These are phyloP conservation scores for Ascidia mentula DNA, from an alignment of 23 tunicate species.

Conservation along the genomic window DNA sequence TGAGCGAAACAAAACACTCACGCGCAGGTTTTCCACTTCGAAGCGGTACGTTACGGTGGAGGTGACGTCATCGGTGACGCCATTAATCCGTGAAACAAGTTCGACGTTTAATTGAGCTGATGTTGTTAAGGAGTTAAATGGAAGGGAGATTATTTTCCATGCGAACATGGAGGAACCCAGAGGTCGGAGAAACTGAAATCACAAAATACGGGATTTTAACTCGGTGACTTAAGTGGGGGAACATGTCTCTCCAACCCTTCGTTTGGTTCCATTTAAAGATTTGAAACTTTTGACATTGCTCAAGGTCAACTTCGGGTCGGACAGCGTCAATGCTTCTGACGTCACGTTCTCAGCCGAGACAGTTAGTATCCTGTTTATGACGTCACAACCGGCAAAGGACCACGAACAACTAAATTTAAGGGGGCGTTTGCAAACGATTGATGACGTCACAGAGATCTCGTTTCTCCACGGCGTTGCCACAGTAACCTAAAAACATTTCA, in stretches of 20 bases:
- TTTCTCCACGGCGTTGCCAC: not conserved
- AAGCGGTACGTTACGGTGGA: constrained; percentile 1
- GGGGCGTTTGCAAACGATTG: not conserved
- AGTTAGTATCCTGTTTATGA: not conserved
- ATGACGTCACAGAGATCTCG: not conserved
- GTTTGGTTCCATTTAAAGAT: not conserved
- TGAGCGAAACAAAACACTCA: no score
- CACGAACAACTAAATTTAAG: not conserved
- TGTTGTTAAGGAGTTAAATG: not conserved
- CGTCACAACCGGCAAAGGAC: constrained; percentile 1
- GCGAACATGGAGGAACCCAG: not conserved
- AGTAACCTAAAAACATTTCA: not conserved
- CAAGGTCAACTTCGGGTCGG: not conserved
- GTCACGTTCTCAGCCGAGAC: not conserved
- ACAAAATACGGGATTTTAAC: not conserved
- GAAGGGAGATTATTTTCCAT: not conserved
- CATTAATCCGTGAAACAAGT: not conserved
- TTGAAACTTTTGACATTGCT: not conserved
- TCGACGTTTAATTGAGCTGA: not conserved
- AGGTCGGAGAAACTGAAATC: not conserved
- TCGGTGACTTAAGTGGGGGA: not conserved
- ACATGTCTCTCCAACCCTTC: not conserved
- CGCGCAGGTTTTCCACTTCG: not conserved
- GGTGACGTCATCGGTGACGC: constrained; percentile 15
- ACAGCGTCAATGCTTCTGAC: not conserved